Base-by-base conservation (phyloP, 2,888 invertebrate species). In the Drosophila picticornis region DNA sequence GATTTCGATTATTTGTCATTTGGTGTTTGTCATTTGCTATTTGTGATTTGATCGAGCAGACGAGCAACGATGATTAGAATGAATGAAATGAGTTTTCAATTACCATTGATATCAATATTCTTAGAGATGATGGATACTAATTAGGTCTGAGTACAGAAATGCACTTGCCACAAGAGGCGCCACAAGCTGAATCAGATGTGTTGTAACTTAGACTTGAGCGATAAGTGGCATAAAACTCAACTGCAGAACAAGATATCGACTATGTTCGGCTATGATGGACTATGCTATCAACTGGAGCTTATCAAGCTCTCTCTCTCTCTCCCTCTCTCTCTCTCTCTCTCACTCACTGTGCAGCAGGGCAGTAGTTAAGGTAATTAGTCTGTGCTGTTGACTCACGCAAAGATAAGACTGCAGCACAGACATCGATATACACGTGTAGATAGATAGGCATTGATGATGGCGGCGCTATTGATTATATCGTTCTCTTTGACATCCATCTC, bases 381-480 rank as follows among this genome's bases (percentile, higher is more conserved):
- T 40, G 36, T n/a, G 58, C 61, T 11, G 68, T 72, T 64, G 65
- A 57, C 62, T 70, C 60, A 53, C 36, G 46, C 0, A 36, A 46
- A 64, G 77, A 77, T 77, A 77, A 78, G 72, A 59, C 36, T 46
- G 36, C 36, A 40, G 46, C 56, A 29, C 25, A 72, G 31, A 62
- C 56, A 58, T 50, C 13, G 36, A 48, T 59, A 34, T 53, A 59
- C 59, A 29, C 46, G 50, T 31, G 66, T 36, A 11, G 16, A 46
- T 40, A 29, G 46, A 46, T 22, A 40, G 61, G 46, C 56, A 53
- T 51, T 52, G 62, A 29, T 52, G 52, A 29, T 51, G 80, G 64
- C 84, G 83, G 78, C 72, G 64, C 82, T 59, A 84, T 84, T 84
- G 77, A 82, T 78, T 72, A 70, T 71, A 29, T 40, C 46, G 31